These are phyloP conservation scores for Meghimatium bilineatum DNA, from an alignment of 2,888 invertebrate genomes.

Conservation along the genomic window DNA sequence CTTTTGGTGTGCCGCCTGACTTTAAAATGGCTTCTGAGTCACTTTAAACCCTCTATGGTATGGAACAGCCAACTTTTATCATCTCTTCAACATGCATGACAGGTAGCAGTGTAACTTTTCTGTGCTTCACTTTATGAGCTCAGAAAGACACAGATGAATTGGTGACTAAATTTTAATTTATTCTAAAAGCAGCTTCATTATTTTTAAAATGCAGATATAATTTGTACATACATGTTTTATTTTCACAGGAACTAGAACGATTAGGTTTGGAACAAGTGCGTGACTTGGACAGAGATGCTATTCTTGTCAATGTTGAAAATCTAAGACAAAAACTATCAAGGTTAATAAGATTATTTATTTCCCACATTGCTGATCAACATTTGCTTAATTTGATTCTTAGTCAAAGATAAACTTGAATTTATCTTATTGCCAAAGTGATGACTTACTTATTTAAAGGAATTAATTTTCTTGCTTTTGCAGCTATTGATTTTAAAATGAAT, in stretches of 20 bases:
- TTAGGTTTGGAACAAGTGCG: slow-evolving; percentile 72
- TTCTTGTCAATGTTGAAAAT: slow-evolving; percentile 72
- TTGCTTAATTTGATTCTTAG: neutral
- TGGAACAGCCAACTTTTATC: too few species aligned
- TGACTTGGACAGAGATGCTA: slow-evolving; percentile 68
- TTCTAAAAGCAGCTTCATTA: neutral
- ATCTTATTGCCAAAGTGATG: neutral
- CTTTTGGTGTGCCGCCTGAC: too few species aligned
- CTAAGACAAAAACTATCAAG: slow-evolving; percentile 68
- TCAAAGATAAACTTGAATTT: neutral
- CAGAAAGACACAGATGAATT: too few species aligned
- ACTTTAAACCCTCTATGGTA: too few species aligned
- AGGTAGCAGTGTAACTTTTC: too few species aligned
- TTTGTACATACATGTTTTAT: neutral
- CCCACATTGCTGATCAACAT: neutral
- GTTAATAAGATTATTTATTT: slow-evolving; percentile 50
- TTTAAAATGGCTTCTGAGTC: too few species aligned
- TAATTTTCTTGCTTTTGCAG: neutral
- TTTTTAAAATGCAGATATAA: neutral
- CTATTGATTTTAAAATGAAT: neutral
- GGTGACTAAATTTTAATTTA: too few species aligned
- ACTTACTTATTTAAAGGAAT: neutral
- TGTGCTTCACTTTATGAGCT: too few species aligned
- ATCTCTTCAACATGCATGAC: too few species aligned
- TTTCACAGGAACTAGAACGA: slow-evolving; percentile 67